These are phyloP conservation scores for Limnephilus auricula DNA, from an alignment of 2,888 invertebrate genomes.

Conservation along the genomic window DNA sequence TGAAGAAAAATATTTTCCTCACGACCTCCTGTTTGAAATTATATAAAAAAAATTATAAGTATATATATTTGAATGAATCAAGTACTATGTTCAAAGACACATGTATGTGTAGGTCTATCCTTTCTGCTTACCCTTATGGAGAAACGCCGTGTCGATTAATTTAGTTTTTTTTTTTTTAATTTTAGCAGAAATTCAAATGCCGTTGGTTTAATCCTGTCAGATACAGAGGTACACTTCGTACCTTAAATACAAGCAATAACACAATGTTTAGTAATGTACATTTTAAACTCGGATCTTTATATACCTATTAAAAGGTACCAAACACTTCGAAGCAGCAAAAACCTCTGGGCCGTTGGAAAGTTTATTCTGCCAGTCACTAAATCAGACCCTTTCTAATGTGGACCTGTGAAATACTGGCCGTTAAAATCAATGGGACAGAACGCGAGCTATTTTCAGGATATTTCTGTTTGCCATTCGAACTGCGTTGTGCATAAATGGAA, in stretches of 20 bases:
- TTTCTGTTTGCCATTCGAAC: background rate
- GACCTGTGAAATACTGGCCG: background rate
- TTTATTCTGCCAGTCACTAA: background rate
- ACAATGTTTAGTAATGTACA: background rate
- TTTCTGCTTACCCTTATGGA: too few species aligned
- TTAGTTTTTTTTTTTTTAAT: too few species aligned
- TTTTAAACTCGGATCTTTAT: background rate
- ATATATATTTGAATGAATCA: too few species aligned
- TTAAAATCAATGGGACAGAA: background rate
- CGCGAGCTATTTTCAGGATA: background rate
- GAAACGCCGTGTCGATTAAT: too few species aligned
- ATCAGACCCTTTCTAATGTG: background rate
- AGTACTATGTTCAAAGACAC: too few species aligned
- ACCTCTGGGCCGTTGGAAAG: background rate
- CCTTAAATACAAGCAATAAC: background rate
- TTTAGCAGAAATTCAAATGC: too few species aligned
- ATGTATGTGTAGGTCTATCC: too few species aligned
- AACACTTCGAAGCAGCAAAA: background rate
- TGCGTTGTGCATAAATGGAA: background rate
- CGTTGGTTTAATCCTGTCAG: background rate
- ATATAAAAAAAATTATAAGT: too few species aligned
- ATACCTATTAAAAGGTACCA: background rate
- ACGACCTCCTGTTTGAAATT: too few species aligned
- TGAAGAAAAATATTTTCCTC: too few species aligned
- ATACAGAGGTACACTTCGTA: background rate